Base-by-base conservation (phyloP, 2,888 invertebrate species). In the Acrobasis suavella region DNA sequence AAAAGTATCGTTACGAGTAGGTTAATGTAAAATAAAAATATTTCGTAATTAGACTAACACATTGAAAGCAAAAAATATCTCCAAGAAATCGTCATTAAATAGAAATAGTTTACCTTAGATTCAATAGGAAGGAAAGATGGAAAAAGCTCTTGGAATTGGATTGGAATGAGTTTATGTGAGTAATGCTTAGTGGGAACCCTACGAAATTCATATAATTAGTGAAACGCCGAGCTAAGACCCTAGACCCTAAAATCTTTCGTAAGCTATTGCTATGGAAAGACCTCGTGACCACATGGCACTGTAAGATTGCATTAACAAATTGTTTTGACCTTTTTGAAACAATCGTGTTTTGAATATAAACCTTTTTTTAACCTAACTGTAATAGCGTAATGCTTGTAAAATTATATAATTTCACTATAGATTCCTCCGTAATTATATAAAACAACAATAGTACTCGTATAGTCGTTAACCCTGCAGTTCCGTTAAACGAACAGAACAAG, bases 221-320 rank as follows among this genome's bases (percentile, higher is more conserved):
- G 42, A 42, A 46, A 56, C 42, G 42, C 14, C 22, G 42, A 56
- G 42, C 56, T 56, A 46, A 56, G 42, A 42, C 56, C 42, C 22
- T 14, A 56, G 39, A 22, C 17, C 46, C 56, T 55, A 59, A 16
- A 39, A 49, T 32, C 49, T 62, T 56, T 16, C 42, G 42, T 14
- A 70, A 68, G 67, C 67, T 67, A 70, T 70, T 75, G 70, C 17
- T 42, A 42, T 54, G 14, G 14, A 32, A 39, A 72, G 69, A 67
- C 50, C 64, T 73, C 70, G 73, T 69, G 63, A 56, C 56, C 42
- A 56, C 42, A 56, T 56, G 56, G 2, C 16, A 55, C 50, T 50
- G 32, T 37, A 52, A 64, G 52, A 58, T 39, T 55, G 55, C 56
- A 17, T 42, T 22, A 12, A 38, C 46, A 56, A 55, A 55, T 22